These are phyloP conservation scores for Apis dorsata DNA, from an alignment of 1,140 invertebrate genomes.

Conservation along the genomic window DNA sequence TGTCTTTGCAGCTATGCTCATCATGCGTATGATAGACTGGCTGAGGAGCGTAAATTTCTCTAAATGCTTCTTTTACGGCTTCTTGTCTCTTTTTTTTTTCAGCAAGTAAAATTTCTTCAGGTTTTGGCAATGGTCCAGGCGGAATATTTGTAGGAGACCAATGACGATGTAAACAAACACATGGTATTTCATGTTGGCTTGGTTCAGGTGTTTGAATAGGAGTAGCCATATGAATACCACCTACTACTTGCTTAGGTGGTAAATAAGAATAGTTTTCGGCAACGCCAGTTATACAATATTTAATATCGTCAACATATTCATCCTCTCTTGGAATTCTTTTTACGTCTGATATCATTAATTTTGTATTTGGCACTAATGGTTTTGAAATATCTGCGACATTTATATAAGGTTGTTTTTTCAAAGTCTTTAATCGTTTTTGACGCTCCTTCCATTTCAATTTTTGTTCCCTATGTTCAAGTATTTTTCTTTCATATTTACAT, in stretches of 20 bases:
- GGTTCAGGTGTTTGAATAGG: slow-evolving; percentile 62
- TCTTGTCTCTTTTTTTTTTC: slow-evolving; percentile 34
- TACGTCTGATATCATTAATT: slow-evolving; percentile 62
- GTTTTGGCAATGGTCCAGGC: slow-evolving; percentile 32
- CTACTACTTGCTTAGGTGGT: slow-evolving; percentile 49
- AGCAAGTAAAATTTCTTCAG: slow-evolving; percentile 1
- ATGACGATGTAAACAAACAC: slow-evolving; percentile 44
- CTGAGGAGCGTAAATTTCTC: slow-evolving; percentile 37
- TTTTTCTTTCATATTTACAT: slow-evolving; percentile 72
- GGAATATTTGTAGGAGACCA: slow-evolving; percentile 56
- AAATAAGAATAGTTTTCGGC: slow-evolving; percentile 52
- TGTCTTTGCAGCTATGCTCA: neutral
- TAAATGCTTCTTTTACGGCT: slow-evolving; percentile 27
- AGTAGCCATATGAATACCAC: slow-evolving; percentile 65
- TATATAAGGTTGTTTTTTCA: slow-evolving; percentile 55
- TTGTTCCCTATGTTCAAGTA: slow-evolving; percentile 65
- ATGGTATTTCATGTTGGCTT: slow-evolving; percentile 48
- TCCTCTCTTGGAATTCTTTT: slow-evolving; percentile 52
- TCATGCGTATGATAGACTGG: neutral
- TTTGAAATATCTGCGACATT: slow-evolving; percentile 57
- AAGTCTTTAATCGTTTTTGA: slow-evolving; percentile 52
- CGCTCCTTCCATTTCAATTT: slow-evolving; percentile 55
- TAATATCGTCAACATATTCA: slow-evolving; percentile 37
- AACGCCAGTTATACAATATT: slow-evolving; percentile 58
- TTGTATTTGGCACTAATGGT: slow-evolving; percentile 54